A percentile compares a stretch with the other conserved stretches of the same genome.
phyloP scores from a whole-genome alignment of 2,113 vertebrate genomes.

The Pygoscelis adeliae region DNA sequence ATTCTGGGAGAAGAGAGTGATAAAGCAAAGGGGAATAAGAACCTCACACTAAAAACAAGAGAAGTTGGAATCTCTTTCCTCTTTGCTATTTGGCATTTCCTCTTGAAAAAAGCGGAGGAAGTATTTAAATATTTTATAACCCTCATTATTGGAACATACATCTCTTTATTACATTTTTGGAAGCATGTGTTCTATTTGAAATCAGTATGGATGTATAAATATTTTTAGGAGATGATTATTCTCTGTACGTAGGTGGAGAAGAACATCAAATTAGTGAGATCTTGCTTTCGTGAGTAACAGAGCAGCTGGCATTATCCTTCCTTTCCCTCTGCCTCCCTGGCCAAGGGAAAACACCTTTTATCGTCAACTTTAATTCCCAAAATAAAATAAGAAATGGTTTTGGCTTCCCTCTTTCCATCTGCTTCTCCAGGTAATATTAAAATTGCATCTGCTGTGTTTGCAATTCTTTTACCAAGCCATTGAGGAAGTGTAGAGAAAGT shows the following conservation, averaged over 20 bases:
- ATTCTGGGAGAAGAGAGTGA: slow-evolving; percentile 62
- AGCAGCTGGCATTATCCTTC: slow-evolving; percentile 38
- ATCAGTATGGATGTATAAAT: slow-evolving; percentile 50
- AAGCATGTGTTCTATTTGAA: slow-evolving; percentile 51
- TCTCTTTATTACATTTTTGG: slow-evolving; percentile 49
- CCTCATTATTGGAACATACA: slow-evolving; percentile 53
- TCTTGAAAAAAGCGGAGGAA: slow-evolving; percentile 48
- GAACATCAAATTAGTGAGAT: slow-evolving; percentile 50
- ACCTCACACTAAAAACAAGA: slow-evolving; percentile 68
- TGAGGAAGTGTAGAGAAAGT: not conserved
- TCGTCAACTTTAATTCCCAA: slow-evolving; percentile 12
- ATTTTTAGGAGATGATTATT: slow-evolving; percentile 57
- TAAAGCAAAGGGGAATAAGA: slow-evolving; percentile 63
- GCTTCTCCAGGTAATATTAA: not conserved
- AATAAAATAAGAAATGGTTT: slow-evolving; percentile 6
- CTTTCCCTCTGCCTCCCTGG: not conserved
- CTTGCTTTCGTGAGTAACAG: slow-evolving; percentile 56
- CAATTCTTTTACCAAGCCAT: not conserved
- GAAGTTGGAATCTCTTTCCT: slow-evolving; percentile 65
- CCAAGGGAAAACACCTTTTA: slow-evolving; percentile 54
- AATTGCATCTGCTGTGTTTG: not conserved
- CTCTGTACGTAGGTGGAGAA: slow-evolving; percentile 61
- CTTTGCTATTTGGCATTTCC: slow-evolving; percentile 57
- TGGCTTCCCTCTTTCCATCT: not conserved
- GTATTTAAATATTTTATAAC: slow-evolving; percentile 60